Base-by-base conservation (phyloP, 2,113 vertebrate species). In the Elephas maximus region DNA sequence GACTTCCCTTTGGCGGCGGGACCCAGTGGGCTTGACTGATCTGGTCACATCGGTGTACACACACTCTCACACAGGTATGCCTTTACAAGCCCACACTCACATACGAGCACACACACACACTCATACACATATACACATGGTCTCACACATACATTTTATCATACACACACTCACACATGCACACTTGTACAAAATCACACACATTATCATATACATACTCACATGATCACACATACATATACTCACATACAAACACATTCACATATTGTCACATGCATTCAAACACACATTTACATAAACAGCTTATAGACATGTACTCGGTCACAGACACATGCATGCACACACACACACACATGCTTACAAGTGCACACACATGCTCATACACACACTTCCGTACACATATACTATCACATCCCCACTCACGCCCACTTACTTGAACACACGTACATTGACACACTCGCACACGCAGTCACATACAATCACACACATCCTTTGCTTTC, bases 1-100 rank as follows among this genome's bases (percentile, higher is more conserved):
- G 94, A 98, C 83, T 92, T 94, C 93, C 96, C 95, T 95, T 86
- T 95, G 95, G 97, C 97, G 95, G 96, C 95, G 95, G 94, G 97
- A 65, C 48, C 37, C 77, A 63, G 23, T 1, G 6, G 96, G 26
- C 97, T 89, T 95, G 97, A 97, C 98, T 98, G 51, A 90, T 96
- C 93, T 92, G 14, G 41, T 69, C 86, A 45, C 48, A 21, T 37
- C 65, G 17, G 44, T 30, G 4, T 71, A 69, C 4, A 24, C 51
- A 79, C 30, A 73, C 80, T 11, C 41, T 8, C 62, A 77, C 63
- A 30, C 9, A n/a, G 62, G 24, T 62, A 33, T 41, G 2, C 1
- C 6, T 79, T 10, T 20, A 62, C 6, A n/a, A 88, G 45, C 41
- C 80, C 48, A 48, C 10, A 11, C 33, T 48, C 60, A 33, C 5